Evolutionary conservation across 2,888 invertebrate genomes (phyloP).

Genomic region (Syrista parreyssii): DNA sequence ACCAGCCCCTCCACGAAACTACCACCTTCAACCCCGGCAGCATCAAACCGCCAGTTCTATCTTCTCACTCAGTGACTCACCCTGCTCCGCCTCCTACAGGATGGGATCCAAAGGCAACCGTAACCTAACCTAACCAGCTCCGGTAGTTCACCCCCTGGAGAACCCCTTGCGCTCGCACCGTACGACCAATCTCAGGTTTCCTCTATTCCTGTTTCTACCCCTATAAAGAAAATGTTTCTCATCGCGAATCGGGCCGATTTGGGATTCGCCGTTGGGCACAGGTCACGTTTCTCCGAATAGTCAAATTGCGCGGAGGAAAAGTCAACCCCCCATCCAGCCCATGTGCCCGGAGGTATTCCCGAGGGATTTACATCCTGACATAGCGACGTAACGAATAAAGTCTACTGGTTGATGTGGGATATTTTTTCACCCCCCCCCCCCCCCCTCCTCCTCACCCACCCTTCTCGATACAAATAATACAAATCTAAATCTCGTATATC

Average conservation of each 20-base stretch:
- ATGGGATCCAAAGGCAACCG: neutral
- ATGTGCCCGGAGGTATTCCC: neutral
- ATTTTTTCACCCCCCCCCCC: too few relatives aligned
- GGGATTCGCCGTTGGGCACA: neutral
- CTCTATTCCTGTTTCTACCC: conserved; percentile 6
- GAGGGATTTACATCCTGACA: neutral
- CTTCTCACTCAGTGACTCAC: neutral
- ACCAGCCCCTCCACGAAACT: neutral
- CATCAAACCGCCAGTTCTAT: neutral
- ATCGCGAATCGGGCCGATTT: conserved; percentile 1
- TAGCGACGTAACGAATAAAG: neutral
- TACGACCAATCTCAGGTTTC: conserved; percentile 4
- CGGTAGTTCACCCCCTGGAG: neutral
- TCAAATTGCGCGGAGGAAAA: neutral
- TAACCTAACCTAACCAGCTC: neutral
- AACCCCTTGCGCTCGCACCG: neutral
- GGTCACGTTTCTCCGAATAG: neutral
- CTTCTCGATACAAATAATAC: neutral
- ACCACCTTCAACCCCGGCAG: neutral
- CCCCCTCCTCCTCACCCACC: too few relatives aligned
- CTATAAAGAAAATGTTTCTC: conserved; percentile 9
- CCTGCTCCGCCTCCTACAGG: neutral
- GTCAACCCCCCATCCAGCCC: neutral
- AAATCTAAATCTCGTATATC: neutral
- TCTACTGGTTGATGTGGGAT: neutral